Evolutionary conservation across 1,140 invertebrate genomes (phyloP), one percentile per base, ranked within the genome.

Genomic region (Sinella curviseta): DNA sequence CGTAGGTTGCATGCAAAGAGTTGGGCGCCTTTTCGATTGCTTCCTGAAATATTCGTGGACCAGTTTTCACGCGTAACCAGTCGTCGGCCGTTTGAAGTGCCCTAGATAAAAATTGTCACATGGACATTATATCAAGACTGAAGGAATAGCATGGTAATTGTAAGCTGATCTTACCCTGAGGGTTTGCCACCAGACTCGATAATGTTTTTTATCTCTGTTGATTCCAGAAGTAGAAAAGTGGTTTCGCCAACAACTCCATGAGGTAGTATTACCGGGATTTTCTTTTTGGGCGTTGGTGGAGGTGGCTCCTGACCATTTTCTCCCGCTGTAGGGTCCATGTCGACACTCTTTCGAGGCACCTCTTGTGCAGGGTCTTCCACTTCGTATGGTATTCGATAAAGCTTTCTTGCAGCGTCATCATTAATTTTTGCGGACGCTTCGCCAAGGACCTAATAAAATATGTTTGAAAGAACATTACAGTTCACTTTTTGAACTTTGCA

Each of bases 1-100:
- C 82, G 60, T 83, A 83, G 8, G 78, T 28, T 31, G 80, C 82
- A 34, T 82, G 79, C 14, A 82, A 33, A 16, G 82, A 83, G 48
- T 80, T 65, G n/a, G 82, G 82, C 8, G 82, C 77, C 34, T 76
- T 57, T 36, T 83, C 79, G 8, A 75, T n/a, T 0, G 82, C 82
- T 65, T 80, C 79, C 31, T 74, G 55, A 26, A 39, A 75, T 28
- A 76, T 31, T 20, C 78, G 28, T n/a, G 80, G 82, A 1, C 82
- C 82, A 34, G 80, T 77, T 81, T 80, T 82, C 8, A 82, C 20
- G 33, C 74, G 78, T 20, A 83, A 57, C 39, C 80, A 82, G 33
- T 83, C 82, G 55, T 83, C 82, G 0, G 82, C 82, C 33, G 78
- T 77, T 74, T 83, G 60, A 20, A 83, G 28, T 34, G 73, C 57